phyloP scores from a whole-genome alignment of 2,113 vertebrate species.

The Anas platyrhynchos region DNA sequence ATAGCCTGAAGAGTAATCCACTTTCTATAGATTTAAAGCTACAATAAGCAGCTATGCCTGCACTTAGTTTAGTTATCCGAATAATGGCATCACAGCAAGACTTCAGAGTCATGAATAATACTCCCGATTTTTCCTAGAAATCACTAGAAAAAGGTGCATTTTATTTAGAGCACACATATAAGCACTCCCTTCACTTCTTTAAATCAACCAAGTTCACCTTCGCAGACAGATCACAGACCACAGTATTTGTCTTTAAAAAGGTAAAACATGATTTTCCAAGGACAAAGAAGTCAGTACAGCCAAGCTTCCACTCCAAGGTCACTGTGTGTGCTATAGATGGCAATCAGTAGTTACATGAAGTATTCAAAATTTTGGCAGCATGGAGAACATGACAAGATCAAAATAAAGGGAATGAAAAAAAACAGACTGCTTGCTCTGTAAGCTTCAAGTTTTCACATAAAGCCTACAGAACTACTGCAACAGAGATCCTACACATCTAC shows the following conservation, averaged over 20 bases:
- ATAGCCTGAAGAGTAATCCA: neutral
- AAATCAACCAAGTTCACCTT: neutral
- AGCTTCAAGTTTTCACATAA: neutral
- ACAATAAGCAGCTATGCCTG: neutral
- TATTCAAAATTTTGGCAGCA: neutral
- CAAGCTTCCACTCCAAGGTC: neutral
- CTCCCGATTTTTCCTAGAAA: neutral
- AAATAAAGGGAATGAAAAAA: neutral
- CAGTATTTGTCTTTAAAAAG: conserved; percentile 15
- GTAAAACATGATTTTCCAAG: conserved; percentile 17
- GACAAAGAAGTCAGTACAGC: conserved; percentile 41
- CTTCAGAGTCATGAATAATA: conserved; percentile 13
- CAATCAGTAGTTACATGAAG: neutral
- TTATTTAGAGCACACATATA: conserved; percentile 12
- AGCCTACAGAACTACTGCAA: conserved; percentile 17
- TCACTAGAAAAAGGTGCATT: neutral
- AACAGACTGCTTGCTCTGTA: neutral
- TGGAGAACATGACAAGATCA: neutral
- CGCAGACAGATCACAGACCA: neutral
- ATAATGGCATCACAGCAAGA: neutral
- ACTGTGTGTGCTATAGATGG: neutral
- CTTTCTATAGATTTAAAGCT: neutral
- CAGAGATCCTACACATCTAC: neutral
- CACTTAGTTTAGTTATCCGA: neutral
- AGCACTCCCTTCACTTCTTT: neutral